Evolutionary conservation across 2,888 invertebrate genomes (phyloP).

Genomic region (Gymnosoma rotundatum): DNA sequence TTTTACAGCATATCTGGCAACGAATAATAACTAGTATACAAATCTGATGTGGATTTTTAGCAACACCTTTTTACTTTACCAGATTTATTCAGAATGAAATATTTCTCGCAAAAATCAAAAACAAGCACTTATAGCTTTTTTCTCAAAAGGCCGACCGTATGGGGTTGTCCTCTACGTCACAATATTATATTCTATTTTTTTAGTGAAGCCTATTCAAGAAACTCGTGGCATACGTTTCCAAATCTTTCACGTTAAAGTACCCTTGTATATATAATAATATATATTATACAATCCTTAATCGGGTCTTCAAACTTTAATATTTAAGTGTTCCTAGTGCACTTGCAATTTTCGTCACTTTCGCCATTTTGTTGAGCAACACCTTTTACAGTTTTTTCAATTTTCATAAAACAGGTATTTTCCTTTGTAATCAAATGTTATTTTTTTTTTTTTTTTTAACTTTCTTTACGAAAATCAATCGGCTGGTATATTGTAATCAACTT

Average conservation of each 20-base stretch:
- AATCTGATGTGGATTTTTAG: too few species aligned
- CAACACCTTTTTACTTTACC: neutral
- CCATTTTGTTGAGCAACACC: constrained; percentile 69
- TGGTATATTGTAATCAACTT: constrained; percentile 24
- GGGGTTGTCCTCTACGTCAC: constrained; percentile 52
- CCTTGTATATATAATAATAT: constrained; percentile 11
- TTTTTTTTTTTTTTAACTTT: constrained; percentile 19
- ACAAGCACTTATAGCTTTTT: neutral
- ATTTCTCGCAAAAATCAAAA: neutral
- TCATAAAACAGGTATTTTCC: constrained; percentile 47
- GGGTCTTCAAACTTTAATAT: constrained; percentile 6
- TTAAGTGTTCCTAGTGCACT: constrained; percentile 56
- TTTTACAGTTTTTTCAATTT: constrained; percentile 36
- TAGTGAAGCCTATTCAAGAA: constrained; percentile 24
- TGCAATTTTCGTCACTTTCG: constrained; percentile 63
- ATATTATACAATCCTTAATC: constrained; percentile 14
- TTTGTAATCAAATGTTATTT: constrained; percentile 11
- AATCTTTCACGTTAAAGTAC: constrained; percentile 23
- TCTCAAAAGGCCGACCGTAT: constrained; percentile 30
- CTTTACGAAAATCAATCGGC: constrained; percentile 21
- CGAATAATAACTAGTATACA: too few species aligned
- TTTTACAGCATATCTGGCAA: neutral
- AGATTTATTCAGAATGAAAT: neutral
- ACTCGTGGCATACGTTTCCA: constrained; percentile 63
- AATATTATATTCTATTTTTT: constrained; percentile 5